These are phyloP conservation scores for Margarornis squamiger DNA, from an alignment of 2,797 vertebrate species.

Conservation along the genomic window DNA sequence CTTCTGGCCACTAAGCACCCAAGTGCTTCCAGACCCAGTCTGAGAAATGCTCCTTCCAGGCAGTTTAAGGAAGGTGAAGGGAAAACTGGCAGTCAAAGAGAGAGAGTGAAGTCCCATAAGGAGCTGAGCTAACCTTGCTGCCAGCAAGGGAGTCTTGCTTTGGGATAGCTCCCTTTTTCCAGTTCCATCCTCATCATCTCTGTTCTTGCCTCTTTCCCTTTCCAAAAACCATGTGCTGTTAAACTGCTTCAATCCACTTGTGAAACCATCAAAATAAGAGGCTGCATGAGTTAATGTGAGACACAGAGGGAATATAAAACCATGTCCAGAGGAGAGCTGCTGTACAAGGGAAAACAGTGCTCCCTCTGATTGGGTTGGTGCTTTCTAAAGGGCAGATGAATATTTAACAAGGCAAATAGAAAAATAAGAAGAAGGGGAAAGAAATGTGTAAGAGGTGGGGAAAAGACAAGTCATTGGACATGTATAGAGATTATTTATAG, in stretches of 20 bases:
- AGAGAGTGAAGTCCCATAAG: background rate
- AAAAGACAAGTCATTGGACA: background rate
- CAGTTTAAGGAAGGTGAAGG: background rate
- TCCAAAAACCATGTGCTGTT: background rate
- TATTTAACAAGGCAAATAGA: background rate
- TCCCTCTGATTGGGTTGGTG: background rate
- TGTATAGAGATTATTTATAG: background rate
- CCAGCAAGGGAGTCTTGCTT: background rate
- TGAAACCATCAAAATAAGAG: background rate
- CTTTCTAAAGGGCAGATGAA: background rate
- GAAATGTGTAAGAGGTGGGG: fast-evolving
- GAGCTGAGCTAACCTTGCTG: background rate
- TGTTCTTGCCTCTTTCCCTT: background rate
- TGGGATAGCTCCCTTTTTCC: background rate
- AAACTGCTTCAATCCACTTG: background rate
- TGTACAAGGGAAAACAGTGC: background rate
- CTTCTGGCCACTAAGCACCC: background rate
- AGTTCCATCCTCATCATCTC: background rate
- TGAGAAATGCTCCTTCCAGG: background rate
- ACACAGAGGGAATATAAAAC: background rate
- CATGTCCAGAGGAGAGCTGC: background rate
- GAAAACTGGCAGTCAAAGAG: background rate
- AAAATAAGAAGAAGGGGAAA: background rate
- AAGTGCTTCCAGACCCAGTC: background rate
- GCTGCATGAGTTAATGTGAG: background rate